phyloP scores from a whole-genome alignment of 1,140 invertebrate species.

The Latrodectus geometricus region DNA sequence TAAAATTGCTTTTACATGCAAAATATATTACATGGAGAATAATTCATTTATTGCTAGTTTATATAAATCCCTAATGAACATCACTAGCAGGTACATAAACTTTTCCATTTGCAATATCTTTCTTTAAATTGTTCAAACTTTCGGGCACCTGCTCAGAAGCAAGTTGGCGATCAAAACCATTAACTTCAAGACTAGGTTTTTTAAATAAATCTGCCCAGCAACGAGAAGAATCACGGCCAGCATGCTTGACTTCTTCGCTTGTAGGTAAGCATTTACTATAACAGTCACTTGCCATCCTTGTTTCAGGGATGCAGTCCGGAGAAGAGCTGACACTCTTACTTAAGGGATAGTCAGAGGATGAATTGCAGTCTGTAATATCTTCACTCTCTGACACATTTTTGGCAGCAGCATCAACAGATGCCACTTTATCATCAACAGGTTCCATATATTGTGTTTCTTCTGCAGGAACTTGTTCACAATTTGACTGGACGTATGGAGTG shows the following conservation, averaged over 20 bases:
- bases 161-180: slow-evolving; percentile 26
- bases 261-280: neutral
- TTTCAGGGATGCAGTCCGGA: slow-evolving; percentile 36
- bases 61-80: slow-evolving; percentile 37
- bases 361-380: slow-evolving; percentile 39
- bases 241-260: neutral
- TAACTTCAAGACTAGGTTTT: slow-evolving; percentile 29
- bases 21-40: slow-evolving; percentile 47
- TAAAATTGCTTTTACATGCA: slow-evolving; percentile 55
- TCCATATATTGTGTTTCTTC: neutral
- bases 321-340: slow-evolving; percentile 37
- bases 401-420: slow-evolving; percentile 16
- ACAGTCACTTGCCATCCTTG: slow-evolving; percentile 7
- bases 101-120: slow-evolving; percentile 52
- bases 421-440: neutral
- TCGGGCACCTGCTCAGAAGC: neutral
- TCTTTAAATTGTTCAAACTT: slow-evolving; percentile 26
- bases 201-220: slow-evolving; percentile 56
- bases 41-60: slow-evolving; percentile 39
- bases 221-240: slow-evolving; percentile 10
- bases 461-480: slow-evolving; percentile 7
- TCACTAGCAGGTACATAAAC: slow-evolving; percentile 43
- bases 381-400: slow-evolving; percentile 42
- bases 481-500: slow-evolving; percentile 20
- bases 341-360: slow-evolving; percentile 37